Base-by-base conservation (phyloP, 2,888 invertebrate genomes). In the Xanthia icteritia region DNA sequence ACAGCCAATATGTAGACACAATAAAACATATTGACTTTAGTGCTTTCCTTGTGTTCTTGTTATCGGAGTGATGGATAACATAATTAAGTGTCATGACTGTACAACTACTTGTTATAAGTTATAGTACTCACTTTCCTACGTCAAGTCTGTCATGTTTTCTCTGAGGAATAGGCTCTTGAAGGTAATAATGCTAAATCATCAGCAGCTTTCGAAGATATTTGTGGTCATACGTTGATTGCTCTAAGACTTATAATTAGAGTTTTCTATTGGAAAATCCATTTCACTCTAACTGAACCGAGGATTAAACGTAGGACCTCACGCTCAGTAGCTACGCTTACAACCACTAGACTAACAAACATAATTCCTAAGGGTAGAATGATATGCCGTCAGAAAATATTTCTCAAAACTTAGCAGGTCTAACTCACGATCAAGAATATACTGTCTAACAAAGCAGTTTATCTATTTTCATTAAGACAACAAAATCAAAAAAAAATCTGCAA, bases 61-160 rank as follows among this genome's bases (percentile, higher is more conserved):
- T 39, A 58, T 27, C 17, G 0, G n/a, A 64, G 8, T 70, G 66
- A 76, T 51, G 63, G 42, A 67, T 39, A 58, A 64, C 36, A 54
- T 72, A 81, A 81, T 81, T 54, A 76, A 61, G 67, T 65, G 64
- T 61, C 85, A 68, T 71, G 84, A 76, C 71, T 71, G 54, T 48
- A 51, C 73, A 67, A 63, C 61, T 75, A 58, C 20, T 68, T 63
- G 31, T 45, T n/a, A 71, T 27, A 31, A 67, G 15, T 63, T 77
- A 45, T 23, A 58, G 48, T n/a, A 15, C 1, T 5, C 42, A 58
- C 83, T 83, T 84, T 84, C 64, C n/a, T 71, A 31, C 48, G 51
- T 76, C 48, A 63, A 36, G 39, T n/a, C 36, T 42, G 27, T 36
- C n/a, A 27, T 45, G 42, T 71, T 74, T 71, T 70, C 65, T 66